Conservation (phyloP, 2,797 vertebrate species). For the Urosaurus nigricauda region DNA sequence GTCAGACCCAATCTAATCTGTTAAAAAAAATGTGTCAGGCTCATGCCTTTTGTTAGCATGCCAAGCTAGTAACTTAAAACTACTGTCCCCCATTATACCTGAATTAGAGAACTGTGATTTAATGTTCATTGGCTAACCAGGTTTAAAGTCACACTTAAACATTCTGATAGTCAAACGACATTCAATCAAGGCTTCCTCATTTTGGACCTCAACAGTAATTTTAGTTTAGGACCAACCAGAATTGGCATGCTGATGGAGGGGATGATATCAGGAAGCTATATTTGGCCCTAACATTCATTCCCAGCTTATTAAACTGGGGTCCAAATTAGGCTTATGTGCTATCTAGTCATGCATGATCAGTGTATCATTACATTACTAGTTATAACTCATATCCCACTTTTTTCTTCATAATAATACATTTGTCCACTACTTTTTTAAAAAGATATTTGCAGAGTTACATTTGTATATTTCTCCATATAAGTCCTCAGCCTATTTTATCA, state of each 20-base stretch:
- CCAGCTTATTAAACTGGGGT: neutral
- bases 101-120: neutral
- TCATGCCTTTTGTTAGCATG: neutral
- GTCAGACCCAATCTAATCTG: neutral
- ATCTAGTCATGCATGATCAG: neutral
- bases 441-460: neutral
- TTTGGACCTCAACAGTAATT: neutral
- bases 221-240: neutral
- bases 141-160: neutral
- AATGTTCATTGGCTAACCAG: neutral
- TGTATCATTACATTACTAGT: neutral
- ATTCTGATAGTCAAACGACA: neutral
- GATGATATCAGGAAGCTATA: too few relatives aligned
- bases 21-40: neutral
- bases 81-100: neutral
- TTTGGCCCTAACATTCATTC: neutral
- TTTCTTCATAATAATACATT: neutral
- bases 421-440: neutral
- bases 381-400: neutral
- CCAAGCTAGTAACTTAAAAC: neutral
- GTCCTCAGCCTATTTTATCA: neutral
- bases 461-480: too few relatives aligned
- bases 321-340: neutral
- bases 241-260: neutral
- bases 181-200: neutral